A percentile compares a stretch with the other conserved stretches of the same genome.
Conservation (phyloP, 2,888 invertebrate genomes). For the Ichneumoninae sp. region DNA sequence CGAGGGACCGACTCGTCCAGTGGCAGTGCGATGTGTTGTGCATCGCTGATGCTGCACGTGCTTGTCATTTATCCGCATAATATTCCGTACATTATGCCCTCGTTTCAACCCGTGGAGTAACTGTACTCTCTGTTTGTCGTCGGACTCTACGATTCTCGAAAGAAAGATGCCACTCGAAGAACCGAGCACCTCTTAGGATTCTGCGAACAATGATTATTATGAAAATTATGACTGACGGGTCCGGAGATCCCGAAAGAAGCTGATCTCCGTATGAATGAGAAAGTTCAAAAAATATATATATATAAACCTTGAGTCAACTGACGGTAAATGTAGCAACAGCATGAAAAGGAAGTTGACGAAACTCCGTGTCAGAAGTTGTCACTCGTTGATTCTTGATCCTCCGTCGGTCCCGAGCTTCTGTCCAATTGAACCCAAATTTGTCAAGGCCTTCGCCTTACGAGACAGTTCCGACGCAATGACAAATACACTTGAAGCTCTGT, state of each 20-base stretch:
- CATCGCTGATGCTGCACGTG: constrained; percentile 52
- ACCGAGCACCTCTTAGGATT: neutral
- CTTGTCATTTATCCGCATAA: constrained; percentile 61
- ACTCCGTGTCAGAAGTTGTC: constrained; percentile 25
- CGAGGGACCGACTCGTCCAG: constrained; percentile 18
- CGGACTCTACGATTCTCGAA: constrained; percentile 16
- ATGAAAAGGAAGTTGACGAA: constrained; percentile 37
- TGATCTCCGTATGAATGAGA: constrained; percentile 18
- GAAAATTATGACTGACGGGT: constrained; percentile 27
- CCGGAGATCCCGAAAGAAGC: neutral
- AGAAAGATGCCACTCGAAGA: constrained; percentile 5
- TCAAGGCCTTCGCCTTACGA: constrained; percentile 21
- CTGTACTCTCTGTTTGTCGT: constrained; percentile 20
- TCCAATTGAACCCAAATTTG: constrained; percentile 44
- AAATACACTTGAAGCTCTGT: constrained; percentile 26
- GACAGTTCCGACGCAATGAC: constrained; percentile 26
- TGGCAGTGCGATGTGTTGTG: neutral
- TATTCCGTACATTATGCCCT: constrained; percentile 59
- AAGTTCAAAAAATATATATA: neutral
- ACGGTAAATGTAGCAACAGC: neutral
- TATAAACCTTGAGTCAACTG: constrained; percentile 3
- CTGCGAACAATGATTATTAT: constrained; percentile 6
- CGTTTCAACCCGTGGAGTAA: constrained; percentile 52
- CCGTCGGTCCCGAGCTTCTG: neutral
- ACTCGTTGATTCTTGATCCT: constrained; percentile 25